Evolutionary conservation across 1,140 invertebrate genomes (phyloP), one percentile per base, ranked within the genome.

Genomic region (Pseudomyrmex concolor): DNA sequence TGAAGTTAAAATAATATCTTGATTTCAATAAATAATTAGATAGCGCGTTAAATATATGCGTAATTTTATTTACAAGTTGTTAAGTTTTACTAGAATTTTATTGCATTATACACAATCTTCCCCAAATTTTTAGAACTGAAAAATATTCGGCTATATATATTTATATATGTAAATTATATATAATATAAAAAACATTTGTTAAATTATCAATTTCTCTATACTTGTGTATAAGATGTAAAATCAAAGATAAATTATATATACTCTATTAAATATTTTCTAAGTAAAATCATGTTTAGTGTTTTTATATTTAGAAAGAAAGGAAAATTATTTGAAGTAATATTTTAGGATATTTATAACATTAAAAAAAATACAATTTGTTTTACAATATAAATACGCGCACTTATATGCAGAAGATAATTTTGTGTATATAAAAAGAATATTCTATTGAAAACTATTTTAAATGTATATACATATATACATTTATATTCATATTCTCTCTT

Each of bases 211-310:
- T 57, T 60, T 55, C 70, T 17, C n/a, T 50, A 7, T 50, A 77
- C 43, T 51, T 87, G 54, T 84, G 77, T 54, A 84, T 77, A 67
- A 77, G 25, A 51, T 63, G 70, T 83, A 76, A 15, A 83, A 77
- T 87, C 72, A 86, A 87, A 86, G 34, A 83, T 76, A 22, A 86
- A 86, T 83, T 83, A 7, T 34, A 74, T 19, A 85, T 59, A 45
- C n/a, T 9, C 17, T 72, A 85, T 83, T 77, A 72, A n/a, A 83
- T 60, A 55, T 66, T 83, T 85, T 71, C 10, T 85, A 25, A 74
- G 55, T n/a, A 45, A 43, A 51, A 74, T 55, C 15, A n/a, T 15
- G 12, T 54, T 68, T 57, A 10, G 34, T 71, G 55, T 19, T 83
- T 83, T 83, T 78, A 50, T 22, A 22, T 62, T 45, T 51, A 13